Evolutionary conservation across 2,888 invertebrate species (phyloP).

Genomic region (Drosophila peninsularis): DNA sequence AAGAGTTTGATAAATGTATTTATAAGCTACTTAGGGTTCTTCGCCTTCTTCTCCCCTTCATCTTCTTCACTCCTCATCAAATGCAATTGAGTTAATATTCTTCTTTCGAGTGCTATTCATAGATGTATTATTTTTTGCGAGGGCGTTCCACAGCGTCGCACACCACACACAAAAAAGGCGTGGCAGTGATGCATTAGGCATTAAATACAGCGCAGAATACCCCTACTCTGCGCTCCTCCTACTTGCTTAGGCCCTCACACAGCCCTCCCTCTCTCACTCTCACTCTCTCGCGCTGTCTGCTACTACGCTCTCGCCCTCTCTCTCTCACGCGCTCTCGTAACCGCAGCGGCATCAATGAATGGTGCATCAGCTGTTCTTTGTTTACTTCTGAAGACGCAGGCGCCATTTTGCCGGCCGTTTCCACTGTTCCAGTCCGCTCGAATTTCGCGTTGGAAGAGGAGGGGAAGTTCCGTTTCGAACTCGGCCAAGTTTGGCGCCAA

Average conservation of each 20-base stretch:
- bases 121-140: slow-evolving; percentile 12
- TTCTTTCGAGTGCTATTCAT: neutral
- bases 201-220: slow-evolving; percentile 13
- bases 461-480: slow-evolving; percentile 51
- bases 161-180: slow-evolving; percentile 50
- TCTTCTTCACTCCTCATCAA: neutral
- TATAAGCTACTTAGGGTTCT: neutral
- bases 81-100: neutral
- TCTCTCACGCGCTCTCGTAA: neutral
- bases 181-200: slow-evolving; percentile 39
- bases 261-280: neutral
- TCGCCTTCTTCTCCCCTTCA: neutral
- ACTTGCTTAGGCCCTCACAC: too few relatives aligned
- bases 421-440: slow-evolving; percentile 40
- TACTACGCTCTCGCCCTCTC: neutral
- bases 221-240: neutral
- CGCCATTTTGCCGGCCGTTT: slow-evolving; percentile 59
- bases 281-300: neutral
- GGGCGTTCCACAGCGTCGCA: slow-evolving; percentile 37
- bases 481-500: slow-evolving; percentile 65
- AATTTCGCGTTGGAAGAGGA: slow-evolving; percentile 50
- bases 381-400: slow-evolving; percentile 64
- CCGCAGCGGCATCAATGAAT: slow-evolving; percentile 21
- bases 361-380: slow-evolving; percentile 59
- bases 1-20: neutral